Evolutionary conservation across 1,140 invertebrate genomes (phyloP).

Genomic region (Atta colombica): DNA sequence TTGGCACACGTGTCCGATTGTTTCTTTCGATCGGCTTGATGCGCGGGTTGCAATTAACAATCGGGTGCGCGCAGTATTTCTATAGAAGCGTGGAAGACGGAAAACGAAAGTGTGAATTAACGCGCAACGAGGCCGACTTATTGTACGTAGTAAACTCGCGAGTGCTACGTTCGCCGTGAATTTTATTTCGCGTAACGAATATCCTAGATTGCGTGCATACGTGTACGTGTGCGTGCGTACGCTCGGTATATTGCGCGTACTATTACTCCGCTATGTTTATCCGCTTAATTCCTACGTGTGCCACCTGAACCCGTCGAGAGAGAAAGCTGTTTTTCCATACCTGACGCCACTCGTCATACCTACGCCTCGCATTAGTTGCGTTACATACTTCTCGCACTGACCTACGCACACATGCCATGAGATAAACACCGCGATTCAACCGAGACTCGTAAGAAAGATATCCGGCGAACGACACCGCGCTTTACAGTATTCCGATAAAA

Average conservation of each 20-base stretch:
- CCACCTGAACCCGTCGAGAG: constrained; percentile 84
- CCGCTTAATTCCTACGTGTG: constrained; percentile 83
- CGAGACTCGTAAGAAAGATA: constrained; percentile 62
- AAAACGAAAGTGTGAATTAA: constrained; percentile 67
- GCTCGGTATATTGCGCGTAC: constrained; percentile 73
- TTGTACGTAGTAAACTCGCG: constrained; percentile 52
- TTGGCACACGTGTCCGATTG: constrained; percentile 4
- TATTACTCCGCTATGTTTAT: constrained; percentile 81
- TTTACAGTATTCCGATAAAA: constrained; percentile 38
- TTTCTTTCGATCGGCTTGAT: constrained; percentile 27
- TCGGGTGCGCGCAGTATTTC: constrained; percentile 8
- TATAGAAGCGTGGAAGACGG: constrained; percentile 31
- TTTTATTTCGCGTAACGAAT: constrained; percentile 79
- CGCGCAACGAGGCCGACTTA: constrained; percentile 31
- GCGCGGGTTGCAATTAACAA: constrained; percentile 31
- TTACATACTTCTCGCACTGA: constrained; percentile 71
- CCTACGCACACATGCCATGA: constrained; percentile 67
- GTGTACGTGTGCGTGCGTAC: background rate
- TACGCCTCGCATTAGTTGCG: constrained; percentile 76
- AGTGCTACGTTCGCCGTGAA: constrained; percentile 66
- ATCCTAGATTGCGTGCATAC: constrained; percentile 60
- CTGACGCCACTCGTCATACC: constrained; percentile 79
- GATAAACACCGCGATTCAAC: constrained; percentile 44
- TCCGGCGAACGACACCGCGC: background rate
- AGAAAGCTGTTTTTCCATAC: constrained; percentile 86